Percentiles rank a stretch among this genome's conserved stretches.
phyloP scores from a whole-genome alignment of 2,797 vertebrate species.

The Anomalospiza imberbis region DNA sequence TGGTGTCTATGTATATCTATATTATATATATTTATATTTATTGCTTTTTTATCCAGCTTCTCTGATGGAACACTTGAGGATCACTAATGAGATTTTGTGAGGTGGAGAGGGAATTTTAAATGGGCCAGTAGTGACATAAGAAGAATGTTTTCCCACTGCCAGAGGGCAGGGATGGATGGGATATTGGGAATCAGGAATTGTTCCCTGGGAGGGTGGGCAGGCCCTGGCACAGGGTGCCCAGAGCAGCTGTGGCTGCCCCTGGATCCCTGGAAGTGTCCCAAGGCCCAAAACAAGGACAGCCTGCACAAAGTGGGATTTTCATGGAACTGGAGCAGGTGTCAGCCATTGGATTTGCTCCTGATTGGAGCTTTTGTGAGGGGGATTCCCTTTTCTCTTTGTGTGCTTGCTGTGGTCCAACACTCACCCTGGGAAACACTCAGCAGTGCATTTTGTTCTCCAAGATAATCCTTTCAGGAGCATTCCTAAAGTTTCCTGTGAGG shows the following conservation, averaged over 20 bases:
- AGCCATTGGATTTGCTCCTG: fast-evolving
- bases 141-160: no score
- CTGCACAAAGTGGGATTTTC: not conserved
- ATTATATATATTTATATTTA: not conserved
- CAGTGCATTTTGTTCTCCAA: not conserved
- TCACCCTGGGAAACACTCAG: fast-evolving
- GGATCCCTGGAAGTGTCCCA: not conserved
- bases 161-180: not conserved
- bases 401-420: fast-evolving
- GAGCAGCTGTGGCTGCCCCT: not conserved
- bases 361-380: not conserved
- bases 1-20: not conserved
- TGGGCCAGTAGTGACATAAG: not conserved
- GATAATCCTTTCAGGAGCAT: not conserved
- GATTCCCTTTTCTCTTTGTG: not conserved
- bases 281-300: not conserved
- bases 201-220: not conserved
- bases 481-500: not conserved
- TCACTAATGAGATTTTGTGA: not conserved
- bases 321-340: not conserved
- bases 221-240: not conserved
- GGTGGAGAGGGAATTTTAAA: not conserved
- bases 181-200: not conserved
- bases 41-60: not conserved
- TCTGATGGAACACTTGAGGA: not conserved